Conservation (phyloP, 2,113 vertebrate species). For the Struthidea cinerea region DNA sequence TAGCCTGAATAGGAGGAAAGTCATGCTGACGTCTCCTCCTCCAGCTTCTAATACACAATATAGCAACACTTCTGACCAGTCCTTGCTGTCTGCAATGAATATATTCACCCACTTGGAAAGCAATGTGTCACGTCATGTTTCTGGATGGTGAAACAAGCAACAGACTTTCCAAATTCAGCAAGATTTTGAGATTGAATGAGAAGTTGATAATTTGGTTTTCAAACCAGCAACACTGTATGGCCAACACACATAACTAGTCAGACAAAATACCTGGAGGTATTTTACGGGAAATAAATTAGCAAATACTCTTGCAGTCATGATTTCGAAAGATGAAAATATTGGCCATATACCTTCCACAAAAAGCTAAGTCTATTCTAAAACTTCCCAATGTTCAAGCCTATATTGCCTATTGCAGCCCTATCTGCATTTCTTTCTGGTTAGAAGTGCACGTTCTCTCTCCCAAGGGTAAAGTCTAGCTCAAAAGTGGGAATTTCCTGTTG, state of each 20-base stretch:
- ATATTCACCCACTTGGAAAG: background rate
- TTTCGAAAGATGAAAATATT: background rate
- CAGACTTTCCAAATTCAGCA: background rate
- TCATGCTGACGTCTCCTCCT: background rate
- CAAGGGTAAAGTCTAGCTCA: background rate
- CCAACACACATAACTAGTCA: background rate
- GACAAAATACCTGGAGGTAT: background rate
- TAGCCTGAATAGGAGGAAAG: background rate
- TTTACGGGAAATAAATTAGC: background rate
- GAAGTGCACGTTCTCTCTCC: fast-evolving
- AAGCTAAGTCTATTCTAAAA: background rate
- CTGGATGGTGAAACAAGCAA: background rate
- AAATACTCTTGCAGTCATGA: background rate
- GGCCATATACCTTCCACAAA: background rate
- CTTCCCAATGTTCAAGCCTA: background rate
- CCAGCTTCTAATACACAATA: background rate
- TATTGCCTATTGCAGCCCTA: background rate
- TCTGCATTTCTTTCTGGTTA: background rate
- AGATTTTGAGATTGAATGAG: background rate
- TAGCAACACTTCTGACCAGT: background rate
- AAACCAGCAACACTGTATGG: background rate
- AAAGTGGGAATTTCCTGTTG: background rate
- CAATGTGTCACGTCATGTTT: fast-evolving
- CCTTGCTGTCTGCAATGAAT: background rate
- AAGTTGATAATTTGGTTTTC: background rate